Conservation (phyloP, 2,113 vertebrate species). For the Dicaeum eximium region DNA sequence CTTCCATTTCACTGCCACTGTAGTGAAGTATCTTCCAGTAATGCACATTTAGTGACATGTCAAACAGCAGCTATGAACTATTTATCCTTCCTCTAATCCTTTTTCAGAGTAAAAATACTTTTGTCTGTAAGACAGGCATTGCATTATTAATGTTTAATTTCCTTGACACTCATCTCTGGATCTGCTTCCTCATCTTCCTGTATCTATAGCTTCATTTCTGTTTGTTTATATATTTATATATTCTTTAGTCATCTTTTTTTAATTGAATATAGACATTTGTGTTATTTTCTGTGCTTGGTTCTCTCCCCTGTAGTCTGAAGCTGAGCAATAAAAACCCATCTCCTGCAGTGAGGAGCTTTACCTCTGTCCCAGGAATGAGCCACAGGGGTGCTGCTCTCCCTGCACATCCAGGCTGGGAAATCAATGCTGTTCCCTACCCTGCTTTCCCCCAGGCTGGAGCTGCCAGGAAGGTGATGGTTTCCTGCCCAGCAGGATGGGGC, state of each 20-base stretch:
- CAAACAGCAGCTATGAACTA: background rate
- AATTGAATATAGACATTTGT: background rate
- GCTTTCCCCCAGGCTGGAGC: background rate
- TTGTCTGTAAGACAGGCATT: background rate
- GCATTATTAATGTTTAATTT: conserved; percentile 5
- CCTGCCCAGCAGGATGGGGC: background rate
- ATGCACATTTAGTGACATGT: background rate
- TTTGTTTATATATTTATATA: background rate
- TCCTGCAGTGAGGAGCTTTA: background rate
- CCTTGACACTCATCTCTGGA: background rate
- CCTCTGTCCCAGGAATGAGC: background rate
- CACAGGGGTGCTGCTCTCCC: background rate
- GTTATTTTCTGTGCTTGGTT: background rate
- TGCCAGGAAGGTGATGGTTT: background rate
- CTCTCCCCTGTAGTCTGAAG: background rate
- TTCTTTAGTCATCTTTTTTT: background rate
- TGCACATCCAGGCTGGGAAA: background rate
- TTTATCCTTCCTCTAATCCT: background rate
- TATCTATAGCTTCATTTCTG: background rate
- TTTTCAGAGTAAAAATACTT: background rate
- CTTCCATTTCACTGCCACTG: background rate
- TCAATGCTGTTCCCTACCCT: background rate
- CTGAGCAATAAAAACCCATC: background rate
- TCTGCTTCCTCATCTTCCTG: background rate
- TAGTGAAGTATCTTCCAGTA: background rate